Evolutionary conservation across 1,140 invertebrate genomes (phyloP), one percentile per base, ranked within the genome.

Genomic region (Drosophila baimaii): DNA sequence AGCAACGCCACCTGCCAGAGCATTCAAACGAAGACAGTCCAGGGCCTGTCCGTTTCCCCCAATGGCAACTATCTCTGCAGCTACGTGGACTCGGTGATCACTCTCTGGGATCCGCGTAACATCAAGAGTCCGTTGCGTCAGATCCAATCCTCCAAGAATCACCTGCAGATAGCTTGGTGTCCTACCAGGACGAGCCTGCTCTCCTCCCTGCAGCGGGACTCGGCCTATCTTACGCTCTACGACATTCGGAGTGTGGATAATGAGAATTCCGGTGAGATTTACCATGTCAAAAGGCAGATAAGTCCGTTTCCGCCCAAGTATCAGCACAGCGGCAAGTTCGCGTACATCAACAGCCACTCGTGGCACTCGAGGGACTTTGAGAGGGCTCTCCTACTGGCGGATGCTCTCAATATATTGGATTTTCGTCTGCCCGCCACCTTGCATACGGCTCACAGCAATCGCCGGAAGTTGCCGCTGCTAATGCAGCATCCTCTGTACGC

Each of bases 91-190:
- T 95, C 95, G 86, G 94, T 95, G 77, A 95, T 97, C 47, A 95
- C 94, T 47, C 94, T 98, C 46, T 98, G 97, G 98, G 98, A 99
- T 92, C 94, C 95, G 31, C 93, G 97, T 55, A 96, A 95, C 81
- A 97, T 98, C 91, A 96, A 98, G 77, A 96, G 97, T 90, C 97
- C 97, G 10, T 93, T 98, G 52, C 93, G 96, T 13, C 94, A 95
- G 33, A 92, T 97, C 51, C 93, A 94, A 58, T 96, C 97, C 77
- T 93, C 92, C 19, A 95, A 95, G 80, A 94, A 94, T 66, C 94
- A 98, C 47, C 93, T 94, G 15, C 96, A 97, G 92, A 94, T 98
- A 31, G 92, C 94, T 47, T 98, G 97, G 97, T 98, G 97, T 92
- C 97, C 97, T 9, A 98, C 97, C n/a, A 95, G 90, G 7, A 80